Conservation (phyloP, 2,113 vertebrate genomes). For the Gracilinanus agilis region DNA sequence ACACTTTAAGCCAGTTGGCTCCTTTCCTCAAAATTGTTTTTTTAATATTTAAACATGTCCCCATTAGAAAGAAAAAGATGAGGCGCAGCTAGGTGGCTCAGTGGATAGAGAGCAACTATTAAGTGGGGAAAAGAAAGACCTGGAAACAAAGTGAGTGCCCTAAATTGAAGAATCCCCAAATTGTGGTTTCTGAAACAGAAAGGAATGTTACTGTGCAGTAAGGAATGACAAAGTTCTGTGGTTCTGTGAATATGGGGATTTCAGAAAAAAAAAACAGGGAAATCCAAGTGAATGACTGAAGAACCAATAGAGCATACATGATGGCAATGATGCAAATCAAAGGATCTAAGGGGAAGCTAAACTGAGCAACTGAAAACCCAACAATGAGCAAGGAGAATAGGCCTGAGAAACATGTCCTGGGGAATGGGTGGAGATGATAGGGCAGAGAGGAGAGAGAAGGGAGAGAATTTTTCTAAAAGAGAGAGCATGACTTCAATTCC, state of each 20-base stretch:
- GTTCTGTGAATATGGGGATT: neutral
- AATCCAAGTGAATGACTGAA: neutral
- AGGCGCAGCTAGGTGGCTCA: neutral
- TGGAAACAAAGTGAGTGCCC: neutral
- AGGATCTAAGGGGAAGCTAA: neutral
- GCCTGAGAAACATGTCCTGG: neutral
- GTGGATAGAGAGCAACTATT: neutral
- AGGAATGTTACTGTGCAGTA: neutral
- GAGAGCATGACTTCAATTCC: neutral
- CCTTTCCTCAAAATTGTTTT: slow-evolving; percentile 36
- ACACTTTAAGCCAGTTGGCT: slow-evolving; percentile 16
- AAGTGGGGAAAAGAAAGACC: neutral
- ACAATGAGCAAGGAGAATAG: neutral
- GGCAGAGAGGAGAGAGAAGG: neutral
- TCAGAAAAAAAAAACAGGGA: neutral
- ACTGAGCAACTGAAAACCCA: neutral
- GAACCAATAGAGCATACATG: neutral
- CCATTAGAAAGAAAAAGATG: neutral
- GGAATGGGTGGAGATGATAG: neutral
- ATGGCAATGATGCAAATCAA: neutral
- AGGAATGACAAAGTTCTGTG: neutral
- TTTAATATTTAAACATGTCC: neutral
- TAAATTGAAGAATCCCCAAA: neutral
- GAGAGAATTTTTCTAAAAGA: neutral
- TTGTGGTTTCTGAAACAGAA: neutral